Percentiles rank a stretch among this genome's conserved stretches.
Evolutionary conservation across 2,888 invertebrate genomes (phyloP).

Genomic region (Nomada lathburiana): DNA sequence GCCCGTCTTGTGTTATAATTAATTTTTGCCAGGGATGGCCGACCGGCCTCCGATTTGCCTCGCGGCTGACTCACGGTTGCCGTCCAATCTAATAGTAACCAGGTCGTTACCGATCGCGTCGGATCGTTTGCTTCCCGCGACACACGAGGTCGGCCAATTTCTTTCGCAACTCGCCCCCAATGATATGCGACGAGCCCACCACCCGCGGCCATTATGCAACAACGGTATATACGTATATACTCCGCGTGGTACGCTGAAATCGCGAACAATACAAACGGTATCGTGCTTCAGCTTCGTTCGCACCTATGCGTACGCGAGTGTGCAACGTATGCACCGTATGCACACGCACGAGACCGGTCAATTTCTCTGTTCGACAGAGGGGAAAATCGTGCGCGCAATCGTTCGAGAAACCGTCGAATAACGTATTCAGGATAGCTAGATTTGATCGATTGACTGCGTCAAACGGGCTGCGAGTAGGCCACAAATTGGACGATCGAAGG

Average conservation of each 20-base stretch:
- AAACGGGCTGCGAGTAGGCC: not conserved
- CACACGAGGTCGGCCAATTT: conserved; percentile 67
- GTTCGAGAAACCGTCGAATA: conserved; percentile 22
- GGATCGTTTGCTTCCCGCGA: conserved; percentile 61
- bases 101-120: conserved; percentile 51
- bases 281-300: conserved; percentile 30
- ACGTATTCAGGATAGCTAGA: conserved; percentile 9
- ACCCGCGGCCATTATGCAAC: conserved; percentile 74
- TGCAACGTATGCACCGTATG: not conserved
- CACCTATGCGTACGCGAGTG: conserved; percentile 11
- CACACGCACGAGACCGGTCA: not conserved
- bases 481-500: not conserved
- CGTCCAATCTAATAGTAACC: conserved; percentile 46
- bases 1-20: conserved; percentile 46
- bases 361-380: conserved; percentile 34
- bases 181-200: conserved; percentile 69
- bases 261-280: conserved; percentile 12
- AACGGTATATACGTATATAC: conserved; percentile 67
- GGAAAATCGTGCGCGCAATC: conserved; percentile 30
- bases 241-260: conserved; percentile 46
- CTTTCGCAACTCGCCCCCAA: conserved; percentile 71
- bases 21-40: conserved; percentile 40
- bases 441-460: not conserved
- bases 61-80: conserved; percentile 31
- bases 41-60: conserved; percentile 19